Conservation (phyloP, 1,140 invertebrate species). For the Solenopsis invicta region DNA sequence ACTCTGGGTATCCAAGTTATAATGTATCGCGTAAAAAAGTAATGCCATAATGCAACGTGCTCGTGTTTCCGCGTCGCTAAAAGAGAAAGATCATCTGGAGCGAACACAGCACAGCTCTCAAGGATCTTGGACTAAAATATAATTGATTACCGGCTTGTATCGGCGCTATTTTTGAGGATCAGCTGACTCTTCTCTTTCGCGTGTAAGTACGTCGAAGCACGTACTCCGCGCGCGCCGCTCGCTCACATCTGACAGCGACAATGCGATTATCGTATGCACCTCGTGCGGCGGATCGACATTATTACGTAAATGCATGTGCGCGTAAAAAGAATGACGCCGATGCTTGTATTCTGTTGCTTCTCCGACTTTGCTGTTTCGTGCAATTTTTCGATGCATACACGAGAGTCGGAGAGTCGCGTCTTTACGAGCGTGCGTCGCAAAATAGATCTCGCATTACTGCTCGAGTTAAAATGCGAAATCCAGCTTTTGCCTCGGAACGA, state of each 20-base stretch:
- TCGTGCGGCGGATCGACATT: background rate
- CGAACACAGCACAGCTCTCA: background rate
- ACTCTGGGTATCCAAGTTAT: background rate
- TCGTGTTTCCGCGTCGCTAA: background rate
- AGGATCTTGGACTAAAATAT: background rate
- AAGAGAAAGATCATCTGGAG: slow-evolving; percentile 12
- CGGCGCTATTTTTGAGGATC: background rate
- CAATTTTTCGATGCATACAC: background rate
- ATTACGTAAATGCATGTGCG: slow-evolving; percentile 4
- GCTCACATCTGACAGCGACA: background rate
- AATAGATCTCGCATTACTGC: slow-evolving; percentile 8
- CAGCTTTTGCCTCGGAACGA: background rate
- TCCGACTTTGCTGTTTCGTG: background rate
- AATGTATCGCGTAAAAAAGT: background rate
- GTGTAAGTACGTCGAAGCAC: no score
- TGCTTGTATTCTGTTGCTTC: background rate
- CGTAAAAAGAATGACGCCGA: background rate
- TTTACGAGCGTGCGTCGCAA: background rate
- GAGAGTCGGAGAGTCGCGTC: slow-evolving; percentile 3
- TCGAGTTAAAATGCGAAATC: background rate
- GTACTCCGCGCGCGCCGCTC: background rate
- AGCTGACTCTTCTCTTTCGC: background rate
- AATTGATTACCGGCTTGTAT: slow-evolving; percentile 17
- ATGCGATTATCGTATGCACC: slow-evolving; percentile 1
- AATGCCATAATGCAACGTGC: background rate